These are phyloP conservation scores for Macrotis lagotis DNA, from an alignment of 2,113 vertebrate species.

Conservation along the genomic window DNA sequence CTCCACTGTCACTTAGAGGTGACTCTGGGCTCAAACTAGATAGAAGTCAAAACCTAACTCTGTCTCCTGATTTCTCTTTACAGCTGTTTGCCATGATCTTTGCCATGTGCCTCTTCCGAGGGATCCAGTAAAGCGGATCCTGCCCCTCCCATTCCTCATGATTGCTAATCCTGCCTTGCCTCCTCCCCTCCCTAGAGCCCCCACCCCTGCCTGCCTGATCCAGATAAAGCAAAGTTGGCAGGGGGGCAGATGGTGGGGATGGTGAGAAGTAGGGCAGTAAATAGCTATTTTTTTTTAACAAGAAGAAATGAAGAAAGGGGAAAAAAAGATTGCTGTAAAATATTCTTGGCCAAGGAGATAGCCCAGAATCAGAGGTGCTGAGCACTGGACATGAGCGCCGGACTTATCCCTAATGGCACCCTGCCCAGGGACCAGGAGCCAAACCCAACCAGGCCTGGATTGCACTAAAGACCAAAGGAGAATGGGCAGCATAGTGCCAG, in stretches of 20 bases:
- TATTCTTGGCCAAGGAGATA: constrained; percentile 85
- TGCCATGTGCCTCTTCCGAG: constrained; percentile 95
- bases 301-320: constrained; percentile 74
- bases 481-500: neutral
- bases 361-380: constrained; percentile 93
- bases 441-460: constrained; percentile 5
- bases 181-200: neutral
- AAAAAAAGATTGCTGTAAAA: constrained; percentile 76
- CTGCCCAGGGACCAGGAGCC: constrained; percentile 30
- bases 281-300: constrained; percentile 83
- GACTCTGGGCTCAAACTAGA: neutral
- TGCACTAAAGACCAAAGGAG: constrained; percentile 64
- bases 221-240: constrained; percentile 7
- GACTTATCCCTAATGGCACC: constrained; percentile 61
- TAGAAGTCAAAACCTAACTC: neutral
- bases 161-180: neutral
- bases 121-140: constrained; percentile 88
- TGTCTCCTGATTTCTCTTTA: constrained; percentile 40
- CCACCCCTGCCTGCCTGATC: neutral
- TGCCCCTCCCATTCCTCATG: neutral
- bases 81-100: constrained; percentile 97
- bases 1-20: fast-evolving
- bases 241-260: constrained; percentile 46
- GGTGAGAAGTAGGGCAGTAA: constrained; percentile 63
- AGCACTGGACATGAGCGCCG: constrained; percentile 75